phyloP scores from a whole-genome alignment of 2,113 vertebrate species.

The Microcebus lehilahytsara region DNA sequence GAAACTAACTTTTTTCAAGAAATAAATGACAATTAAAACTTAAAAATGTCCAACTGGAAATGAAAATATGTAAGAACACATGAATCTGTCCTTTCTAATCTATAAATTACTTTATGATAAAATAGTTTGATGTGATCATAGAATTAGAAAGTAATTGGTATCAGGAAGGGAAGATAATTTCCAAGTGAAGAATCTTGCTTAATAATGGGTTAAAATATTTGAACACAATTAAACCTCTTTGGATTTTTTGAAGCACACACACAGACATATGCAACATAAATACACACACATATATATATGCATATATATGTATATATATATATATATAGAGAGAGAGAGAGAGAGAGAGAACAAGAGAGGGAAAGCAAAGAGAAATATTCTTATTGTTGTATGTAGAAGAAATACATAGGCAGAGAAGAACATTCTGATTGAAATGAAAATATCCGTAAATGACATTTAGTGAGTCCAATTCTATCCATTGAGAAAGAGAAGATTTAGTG shows the following conservation, averaged over 20 bases:
- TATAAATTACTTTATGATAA: not conserved
- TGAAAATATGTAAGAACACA: not conserved
- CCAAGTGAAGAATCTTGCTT: not conserved
- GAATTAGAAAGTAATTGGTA: not conserved
- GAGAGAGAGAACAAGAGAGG: not conserved
- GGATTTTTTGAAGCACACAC: not conserved
- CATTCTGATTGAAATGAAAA: not conserved
- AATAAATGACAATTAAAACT: not conserved
- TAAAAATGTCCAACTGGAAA: not conserved
- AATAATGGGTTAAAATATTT: not conserved
- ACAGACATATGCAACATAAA: not conserved
- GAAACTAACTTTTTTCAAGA: not conserved
- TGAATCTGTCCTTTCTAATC: not conserved
- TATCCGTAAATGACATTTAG: not conserved
- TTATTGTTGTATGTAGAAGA: not conserved
- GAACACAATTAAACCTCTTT: not conserved
- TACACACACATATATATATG: accelerated
- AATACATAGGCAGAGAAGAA: not conserved
- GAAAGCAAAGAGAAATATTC: not conserved
- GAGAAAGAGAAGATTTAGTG: not conserved
- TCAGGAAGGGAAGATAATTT: not conserved
- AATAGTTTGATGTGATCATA: not conserved
- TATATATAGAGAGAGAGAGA: too few species aligned
- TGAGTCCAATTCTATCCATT: not conserved
- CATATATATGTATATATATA: not conserved